Evolutionary conservation across 2,888 invertebrate species (phyloP).

Genomic region (Tetanocera ferruginea): DNA sequence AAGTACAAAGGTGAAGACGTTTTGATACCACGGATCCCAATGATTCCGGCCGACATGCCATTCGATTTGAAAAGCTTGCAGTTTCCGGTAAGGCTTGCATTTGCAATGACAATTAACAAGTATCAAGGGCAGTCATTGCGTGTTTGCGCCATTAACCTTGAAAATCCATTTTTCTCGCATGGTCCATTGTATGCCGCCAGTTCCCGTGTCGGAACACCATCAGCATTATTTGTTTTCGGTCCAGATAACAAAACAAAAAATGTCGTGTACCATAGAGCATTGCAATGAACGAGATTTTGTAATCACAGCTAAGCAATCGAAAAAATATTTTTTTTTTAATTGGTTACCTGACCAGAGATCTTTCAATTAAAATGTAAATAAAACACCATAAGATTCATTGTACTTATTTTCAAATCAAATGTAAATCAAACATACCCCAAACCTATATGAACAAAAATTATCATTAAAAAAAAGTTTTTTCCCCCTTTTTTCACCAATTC

Average conservation of each 20-base stretch:
- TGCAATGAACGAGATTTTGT: constrained; percentile 2
- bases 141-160: constrained; percentile 23
- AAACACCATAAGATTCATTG: too few species aligned
- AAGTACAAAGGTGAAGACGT: constrained; percentile 42
- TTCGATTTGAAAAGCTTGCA: constrained; percentile 39
- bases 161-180: constrained; percentile 28
- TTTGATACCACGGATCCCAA: constrained; percentile 38
- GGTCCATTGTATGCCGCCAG: constrained; percentile 27
- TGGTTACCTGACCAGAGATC: too few species aligned
- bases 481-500: too few species aligned
- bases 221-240: constrained; percentile 5
- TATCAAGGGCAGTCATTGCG: constrained; percentile 41
- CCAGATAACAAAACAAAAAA: constrained; percentile 30
- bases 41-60: constrained; percentile 39
- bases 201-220: constrained; percentile 25
- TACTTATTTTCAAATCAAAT: too few species aligned
- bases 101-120: constrained; percentile 44
- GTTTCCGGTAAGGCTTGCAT: constrained; percentile 38
- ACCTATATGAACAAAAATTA: too few species aligned
- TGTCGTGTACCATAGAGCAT: constrained; percentile 20
- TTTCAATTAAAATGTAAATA: too few species aligned
- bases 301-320: too few species aligned
- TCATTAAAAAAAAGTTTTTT: too few species aligned
- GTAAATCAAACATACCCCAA: too few species aligned
- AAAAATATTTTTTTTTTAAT: too few species aligned